Conservation (phyloP, 2,113 vertebrate species). For the Hassar affinis region DNA sequence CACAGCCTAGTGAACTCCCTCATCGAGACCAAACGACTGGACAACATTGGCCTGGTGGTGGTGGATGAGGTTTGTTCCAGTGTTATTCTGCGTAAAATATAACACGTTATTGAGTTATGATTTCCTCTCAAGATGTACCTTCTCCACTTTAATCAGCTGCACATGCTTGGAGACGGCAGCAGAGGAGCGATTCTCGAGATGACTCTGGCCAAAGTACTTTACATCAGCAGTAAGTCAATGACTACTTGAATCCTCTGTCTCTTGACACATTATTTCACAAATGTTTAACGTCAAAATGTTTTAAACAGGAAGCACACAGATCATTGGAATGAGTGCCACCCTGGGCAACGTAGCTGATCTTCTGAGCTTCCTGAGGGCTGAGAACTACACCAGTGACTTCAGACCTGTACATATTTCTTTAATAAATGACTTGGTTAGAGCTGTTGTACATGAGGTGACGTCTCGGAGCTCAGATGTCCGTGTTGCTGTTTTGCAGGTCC, state of each 20-base stretch:
- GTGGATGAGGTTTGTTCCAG: slow-evolving; percentile 84
- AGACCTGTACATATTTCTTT: slow-evolving; percentile 76
- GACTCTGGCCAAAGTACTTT: slow-evolving; percentile 85
- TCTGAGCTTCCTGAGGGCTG: slow-evolving; percentile 87
- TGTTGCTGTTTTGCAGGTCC: slow-evolving; percentile 71
- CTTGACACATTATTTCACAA: not conserved
- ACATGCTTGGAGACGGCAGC: slow-evolving; percentile 92
- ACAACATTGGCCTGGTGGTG: slow-evolving; percentile 83
- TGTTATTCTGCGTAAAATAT: not conserved
- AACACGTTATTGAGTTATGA: not conserved
- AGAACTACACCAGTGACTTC: slow-evolving; percentile 86
- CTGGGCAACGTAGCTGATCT: slow-evolving; percentile 88
- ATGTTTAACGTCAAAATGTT: not conserved
- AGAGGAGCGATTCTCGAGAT: slow-evolving; percentile 89
- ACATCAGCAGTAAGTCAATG: slow-evolving; percentile 81
- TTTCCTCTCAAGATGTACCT: not conserved
- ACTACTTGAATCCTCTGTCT: not conserved
- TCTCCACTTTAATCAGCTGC: slow-evolving; percentile 72
- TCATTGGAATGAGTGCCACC: slow-evolving; percentile 96
- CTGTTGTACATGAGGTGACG: not conserved
- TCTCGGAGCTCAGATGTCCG: too few relatives aligned
- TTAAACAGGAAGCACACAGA: slow-evolving; percentile 80
- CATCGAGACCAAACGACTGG: slow-evolving; percentile 80
- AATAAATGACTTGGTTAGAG: not conserved
- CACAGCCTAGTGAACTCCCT: slow-evolving; percentile 91